Evolutionary conservation across 2,113 vertebrate genomes (phyloP).

Genomic region (Pseudorectes ferrugineus): DNA sequence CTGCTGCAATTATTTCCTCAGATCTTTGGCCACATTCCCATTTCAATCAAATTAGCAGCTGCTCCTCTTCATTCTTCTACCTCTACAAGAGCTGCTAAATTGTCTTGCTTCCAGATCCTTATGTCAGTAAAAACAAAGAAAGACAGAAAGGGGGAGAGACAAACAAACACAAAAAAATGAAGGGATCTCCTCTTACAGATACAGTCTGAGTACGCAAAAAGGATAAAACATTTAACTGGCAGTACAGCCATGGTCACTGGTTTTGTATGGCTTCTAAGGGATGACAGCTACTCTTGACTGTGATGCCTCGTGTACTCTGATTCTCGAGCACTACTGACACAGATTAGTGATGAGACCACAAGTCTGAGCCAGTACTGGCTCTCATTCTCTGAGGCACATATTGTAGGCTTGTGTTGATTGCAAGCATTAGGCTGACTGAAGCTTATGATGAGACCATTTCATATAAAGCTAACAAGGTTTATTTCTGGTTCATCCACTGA

Average conservation of each 20-base stretch:
- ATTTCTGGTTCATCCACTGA: background rate
- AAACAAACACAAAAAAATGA: background rate
- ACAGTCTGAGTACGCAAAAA: background rate
- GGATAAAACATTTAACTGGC: background rate
- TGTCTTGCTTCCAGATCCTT: background rate
- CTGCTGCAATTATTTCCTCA: conserved; percentile 21
- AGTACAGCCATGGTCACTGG: background rate
- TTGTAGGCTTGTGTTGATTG: background rate
- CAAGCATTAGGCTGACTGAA: background rate
- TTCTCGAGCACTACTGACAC: background rate
- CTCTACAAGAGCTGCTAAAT: background rate
- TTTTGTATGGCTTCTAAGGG: background rate
- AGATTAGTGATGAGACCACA: background rate
- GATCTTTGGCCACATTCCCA: conserved; percentile 2
- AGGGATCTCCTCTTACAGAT: background rate
- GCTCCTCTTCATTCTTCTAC: background rate
- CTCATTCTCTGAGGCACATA: background rate
- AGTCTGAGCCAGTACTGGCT: background rate
- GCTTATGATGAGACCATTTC: background rate
- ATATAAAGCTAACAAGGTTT: background rate
- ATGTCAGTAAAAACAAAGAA: background rate
- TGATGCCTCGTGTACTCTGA: background rate
- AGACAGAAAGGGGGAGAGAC: background rate
- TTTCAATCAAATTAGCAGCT: conserved; percentile 44
- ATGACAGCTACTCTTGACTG: background rate